These are phyloP conservation scores for Forbesichthys agassizii DNA, from an alignment of 2,113 vertebrate species.

Conservation along the genomic window DNA sequence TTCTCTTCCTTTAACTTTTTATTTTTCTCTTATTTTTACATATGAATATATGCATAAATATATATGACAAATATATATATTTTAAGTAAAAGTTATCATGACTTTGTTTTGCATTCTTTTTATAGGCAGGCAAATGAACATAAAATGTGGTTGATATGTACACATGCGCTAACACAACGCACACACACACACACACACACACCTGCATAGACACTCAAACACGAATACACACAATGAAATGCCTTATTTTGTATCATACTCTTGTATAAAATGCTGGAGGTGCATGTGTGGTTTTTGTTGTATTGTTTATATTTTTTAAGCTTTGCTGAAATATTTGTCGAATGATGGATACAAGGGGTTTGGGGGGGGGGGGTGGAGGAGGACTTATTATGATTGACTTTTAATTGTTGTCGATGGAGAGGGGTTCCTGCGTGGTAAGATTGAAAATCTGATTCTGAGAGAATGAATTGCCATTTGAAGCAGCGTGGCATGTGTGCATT, in stretches of 20 bases:
- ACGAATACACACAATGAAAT: conserved; percentile 83
- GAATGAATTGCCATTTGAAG: conserved; percentile 28
- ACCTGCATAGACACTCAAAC: conserved; percentile 60
- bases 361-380: conserved; percentile 33
- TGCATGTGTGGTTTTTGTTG: conserved; percentile 83
- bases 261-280: conserved; percentile 99
- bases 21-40: conserved; percentile 68
- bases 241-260: conserved; percentile 99
- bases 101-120: conserved; percentile 98
- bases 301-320: conserved; percentile 77
- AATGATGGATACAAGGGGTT: conserved; percentile 24
- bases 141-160: conserved; percentile 91
- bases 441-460: background rate
- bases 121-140: conserved; percentile 91
- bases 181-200: conserved; percentile 43
- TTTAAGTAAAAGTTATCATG: conserved; percentile 82
- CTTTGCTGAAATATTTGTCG: conserved; percentile 78
- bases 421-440: background rate
- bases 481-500: conserved; percentile 13
- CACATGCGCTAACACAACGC: conserved; percentile 67
- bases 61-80: conserved; percentile 83
- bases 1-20: conserved; percentile 53
- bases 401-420: background rate
- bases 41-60: conserved; percentile 82
- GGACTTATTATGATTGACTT: conserved; percentile 15